Base-by-base conservation (phyloP, 2,888 invertebrate genomes). In the Hydraecia micacea region DNA sequence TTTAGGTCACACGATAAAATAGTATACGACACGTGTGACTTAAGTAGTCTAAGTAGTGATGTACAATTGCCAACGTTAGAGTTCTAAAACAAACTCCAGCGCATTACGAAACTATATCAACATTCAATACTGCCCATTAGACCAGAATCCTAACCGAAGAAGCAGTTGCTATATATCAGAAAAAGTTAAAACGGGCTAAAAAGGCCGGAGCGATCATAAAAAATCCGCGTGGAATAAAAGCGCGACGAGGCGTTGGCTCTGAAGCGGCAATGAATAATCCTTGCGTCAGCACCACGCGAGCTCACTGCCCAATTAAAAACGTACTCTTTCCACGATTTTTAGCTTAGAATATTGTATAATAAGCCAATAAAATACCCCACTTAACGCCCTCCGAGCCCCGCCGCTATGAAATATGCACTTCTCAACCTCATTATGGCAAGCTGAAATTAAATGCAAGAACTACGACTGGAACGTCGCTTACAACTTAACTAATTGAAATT, bases 321-420 rank as follows among this genome's bases (percentile, higher is more conserved):
- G 94, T 96, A 95, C 97, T 96, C 96, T 96, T 96, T 96, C 95
- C 95, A 95, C 95, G 94, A 97, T 96, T 96, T 96, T 96, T 95
- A 97, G 96, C 96, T 97, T 96, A 96, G 96, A 96, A 96, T 96
- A 96, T 97, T 96, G 96, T 95, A 97, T 97, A 97, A 97, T 97
- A 97, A 96, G 95, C 96, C 96, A 94, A 96, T 97, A 97, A 97
- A 97, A 95, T 96, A 97, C 95, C 95, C 95, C 96, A 95, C 96
- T 96, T 96, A 95, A 95, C 95, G 96, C 96, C 95, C 93, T 89
- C 92, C 91, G 91, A 93, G 93, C 91, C 92, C 94, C 93, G 93
- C 91, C 92, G 93, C 91, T 91, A 93, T 97, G 96, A 97, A 96
- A 96, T 97, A 96, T 97, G 95, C 95, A 96, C 94, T 95, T 93